Base-by-base conservation (phyloP, 2,113 vertebrate genomes). In the Pipa parva region DNA sequence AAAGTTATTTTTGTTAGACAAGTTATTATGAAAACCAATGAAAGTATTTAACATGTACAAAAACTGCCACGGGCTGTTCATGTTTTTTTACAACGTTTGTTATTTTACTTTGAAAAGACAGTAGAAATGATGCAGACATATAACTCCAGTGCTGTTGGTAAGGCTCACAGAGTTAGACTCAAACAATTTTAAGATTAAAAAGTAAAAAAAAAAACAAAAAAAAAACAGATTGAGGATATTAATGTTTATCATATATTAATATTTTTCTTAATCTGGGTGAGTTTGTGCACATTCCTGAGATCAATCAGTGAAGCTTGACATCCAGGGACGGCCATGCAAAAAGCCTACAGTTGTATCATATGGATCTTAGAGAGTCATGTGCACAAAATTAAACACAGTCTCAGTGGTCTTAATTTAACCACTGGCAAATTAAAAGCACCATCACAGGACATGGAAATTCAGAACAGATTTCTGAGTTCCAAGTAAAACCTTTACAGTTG, bases 1-100 rank as follows among this genome's bases (percentile, higher is more conserved):
- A 83, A 84, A 84, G 85, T 87, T 80, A 86, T 91, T 84, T 86
- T 90, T 86, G 87, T 84, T 81, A 89, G 78, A 90, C 88, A 91
- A 87, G 20, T 88, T 92, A 92, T 87, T 90, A 92, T 94, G 90
- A 84, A 93, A 96, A 95, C 86, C 88, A 86, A 92, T 90, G 91
- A 94, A 93, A 92, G 85, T 91, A 89, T 88, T 87, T 91, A 91
- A 94, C 85, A 89, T 88, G 90, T 94, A 95, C 88, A 95, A 93
- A 95, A 91, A 84, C 84, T 90, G 84, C 87, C 76, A 76, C 88
- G 84, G 84, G 86, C 90, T 88, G 89, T 83, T 91, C 86, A 83
- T 80, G 85, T 59, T 48, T 61, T 83, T 83, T 84, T 85, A 86
- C 84, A 88, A 89, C 80, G 85, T 83, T 83, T 87, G 87, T 85